These are phyloP conservation scores for Rhea americana DNA, from an alignment of 2,113 vertebrate species.

Conservation along the genomic window DNA sequence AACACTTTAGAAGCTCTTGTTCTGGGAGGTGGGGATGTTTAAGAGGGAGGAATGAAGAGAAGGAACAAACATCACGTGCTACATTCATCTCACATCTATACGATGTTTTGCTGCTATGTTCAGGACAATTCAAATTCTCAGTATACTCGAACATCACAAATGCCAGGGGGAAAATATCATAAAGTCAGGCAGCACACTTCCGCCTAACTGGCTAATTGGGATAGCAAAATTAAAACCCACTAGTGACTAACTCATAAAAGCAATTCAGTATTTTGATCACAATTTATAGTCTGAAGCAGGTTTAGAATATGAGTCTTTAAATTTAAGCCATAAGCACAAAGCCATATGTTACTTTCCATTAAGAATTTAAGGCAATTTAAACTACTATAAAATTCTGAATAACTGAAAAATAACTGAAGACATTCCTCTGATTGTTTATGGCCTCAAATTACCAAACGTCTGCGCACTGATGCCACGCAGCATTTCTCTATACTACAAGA, in stretches of 20 bases:
- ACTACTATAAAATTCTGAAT: no score
- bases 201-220: not conserved
- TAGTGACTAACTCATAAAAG: not conserved
- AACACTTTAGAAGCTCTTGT: not conserved
- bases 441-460: not conserved
- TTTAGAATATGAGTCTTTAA: not conserved
- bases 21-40: not conserved
- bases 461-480: not conserved
- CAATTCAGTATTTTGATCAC: not conserved
- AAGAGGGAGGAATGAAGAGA: not conserved
- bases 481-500: not conserved
- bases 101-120: accelerated
- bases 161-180: not conserved
- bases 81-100: not conserved
- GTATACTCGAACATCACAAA: not conserved
- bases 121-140: not conserved
- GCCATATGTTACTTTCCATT: not conserved
- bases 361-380: not conserved
- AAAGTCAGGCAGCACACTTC: no score
- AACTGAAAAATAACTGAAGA: not conserved
- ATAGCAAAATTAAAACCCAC: not conserved
- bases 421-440: conserved; percentile 9
- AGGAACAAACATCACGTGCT: not conserved
- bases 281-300: not conserved
- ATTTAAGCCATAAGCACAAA: not conserved